Evolutionary conservation across 2,113 vertebrate genomes (phyloP), one percentile per base, ranked within the genome.

Genomic region (Laterallus jamaicensis): DNA sequence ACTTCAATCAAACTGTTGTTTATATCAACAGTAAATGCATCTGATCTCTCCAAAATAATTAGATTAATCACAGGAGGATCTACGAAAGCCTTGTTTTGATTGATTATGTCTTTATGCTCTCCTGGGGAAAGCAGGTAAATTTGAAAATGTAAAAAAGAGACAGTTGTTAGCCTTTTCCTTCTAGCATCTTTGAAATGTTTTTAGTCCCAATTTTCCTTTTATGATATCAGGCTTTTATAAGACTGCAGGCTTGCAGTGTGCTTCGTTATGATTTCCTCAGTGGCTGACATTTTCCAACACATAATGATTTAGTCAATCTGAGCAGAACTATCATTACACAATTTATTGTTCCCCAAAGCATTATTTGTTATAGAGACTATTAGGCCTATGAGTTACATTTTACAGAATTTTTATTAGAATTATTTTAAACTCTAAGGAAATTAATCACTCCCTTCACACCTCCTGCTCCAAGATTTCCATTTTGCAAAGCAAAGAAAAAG

Each of bases 31-130:
- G 90, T 40, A 92, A 22, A 42, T 32, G 55, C 69, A 70, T 90
- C 80, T 96, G 93, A 95, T 92, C 82, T 88, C 88, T 82, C 64
- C 29, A 74, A 94, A 96, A 94, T 85, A 78, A 60, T 93, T 87
- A 96, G 86, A 94, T 95, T 95, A 95, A 95, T 95, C 92, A 88
- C 68, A 93, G 82, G 59, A 94, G 90, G 86, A 78, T 81, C 90
- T 94, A 77, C 7, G 11, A 70, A 96, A 92, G 89, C 26, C 42
- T 88, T 64, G 68, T 82, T 92, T 94, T 95, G 92, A 96, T 90
- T 93, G 86, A 96, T 95, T 91, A 94, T 55, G 54, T 60, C 74
- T 91, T 91, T 88, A 74, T 37, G 32, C 54, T 89, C 83, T 91
- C 92, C 79, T 50, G 73, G 40, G 90, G 52, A 91, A 96, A 92